Evolutionary conservation across 2,797 vertebrate genomes (phyloP), one percentile per base, ranked within the genome.

Genomic region (Acrossocheilus wenchowensis): DNA sequence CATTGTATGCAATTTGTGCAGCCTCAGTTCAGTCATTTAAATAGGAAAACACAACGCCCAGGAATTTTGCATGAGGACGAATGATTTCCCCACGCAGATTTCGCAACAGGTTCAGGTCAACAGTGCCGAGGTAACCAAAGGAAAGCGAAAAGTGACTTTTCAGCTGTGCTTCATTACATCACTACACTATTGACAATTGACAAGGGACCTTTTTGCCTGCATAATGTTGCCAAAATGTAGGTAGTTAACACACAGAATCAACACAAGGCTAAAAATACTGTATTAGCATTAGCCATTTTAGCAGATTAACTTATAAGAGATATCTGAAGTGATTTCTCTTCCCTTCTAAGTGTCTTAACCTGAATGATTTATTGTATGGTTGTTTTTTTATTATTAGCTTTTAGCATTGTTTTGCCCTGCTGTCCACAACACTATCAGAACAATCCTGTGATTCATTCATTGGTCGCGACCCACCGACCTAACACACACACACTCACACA

Each of bases 401-500:
- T 80, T 48, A 66, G 26, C 78, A 80, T 71, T 36, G 45, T 41
- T 69, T 68, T 54, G 12, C 45, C 80, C 66, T 39, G 8, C 45
- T 69, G 34, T 82, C 66, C 41, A 80, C n/a, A 1, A 21, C 9
- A 34, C 41, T 34, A 30, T 66, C 60, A 68, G 79, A 81, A 68
- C 43, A 68, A 81, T 81, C n/a, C 62, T 50, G 62, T 81, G 43
- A 81, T 68, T 26, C 66, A 71, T 71, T 82, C 34, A 23, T 54
- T 9, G 30, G 48, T 82, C 66, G 5, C 4, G 19, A 82, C 50
- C 79, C 64, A 82, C 30, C 50, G 23, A 43, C 50, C 45, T n/a
- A 82, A 89, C 90, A 91, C 84, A 82, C 50, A 87, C 39, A 48
- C 83, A 87, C 82, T 86, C 82, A 89, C 62, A 66, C 26, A 68